Evolutionary conservation across 2,888 invertebrate species (phyloP), one percentile per base, ranked within the genome.

Genomic region (Synanthedon andrenaeformis): DNA sequence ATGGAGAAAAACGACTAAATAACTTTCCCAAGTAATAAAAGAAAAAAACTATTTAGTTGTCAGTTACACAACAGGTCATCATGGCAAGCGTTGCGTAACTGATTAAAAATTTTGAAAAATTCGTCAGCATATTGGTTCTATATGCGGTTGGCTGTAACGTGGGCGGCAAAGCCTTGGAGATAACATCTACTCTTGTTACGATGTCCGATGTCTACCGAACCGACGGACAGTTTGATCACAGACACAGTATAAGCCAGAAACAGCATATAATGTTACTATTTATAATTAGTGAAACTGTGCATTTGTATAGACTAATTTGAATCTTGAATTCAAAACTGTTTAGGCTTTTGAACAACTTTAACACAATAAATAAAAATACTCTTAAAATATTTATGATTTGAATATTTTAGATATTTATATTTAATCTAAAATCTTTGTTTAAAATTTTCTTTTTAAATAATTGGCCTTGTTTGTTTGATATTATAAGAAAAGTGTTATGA

Each of bases 81-180:
- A 2, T 35, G 35, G 56, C 62, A 56, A 66, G 65, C 68, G 65
- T 69, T 63, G 65, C 64, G 62, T 58, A 64, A 66, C 68, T 70
- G 72, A 78, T 78, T 72, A 69, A 66, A 35, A 72, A 72, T 66
- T 67, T 61, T 67, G 63, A 59, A 68, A 69, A 73, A 67, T 62
- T 61, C 62, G 65, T 69, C 67, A 65, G 62, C 64, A 62, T 57
- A 61, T 52, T 56, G 48, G 52, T 35, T 54, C 55, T 17, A 49
- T 49, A 49, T 17, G 45, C 45, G 49, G 49, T 12, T 11, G 49
- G 19, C 49, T 49, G 19, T 51, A 41, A 41, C 41, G 51, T 35
- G 19, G 51, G 51, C 51, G 51, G 51, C 35, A 14, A 51, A 17
- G 49, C 14, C 12, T 56, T 52, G 28, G 42, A 56, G 56, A 57